These are phyloP conservation scores for Falco novaeseelandiae DNA, from an alignment of 2,797 vertebrate genomes.

Conservation along the genomic window DNA sequence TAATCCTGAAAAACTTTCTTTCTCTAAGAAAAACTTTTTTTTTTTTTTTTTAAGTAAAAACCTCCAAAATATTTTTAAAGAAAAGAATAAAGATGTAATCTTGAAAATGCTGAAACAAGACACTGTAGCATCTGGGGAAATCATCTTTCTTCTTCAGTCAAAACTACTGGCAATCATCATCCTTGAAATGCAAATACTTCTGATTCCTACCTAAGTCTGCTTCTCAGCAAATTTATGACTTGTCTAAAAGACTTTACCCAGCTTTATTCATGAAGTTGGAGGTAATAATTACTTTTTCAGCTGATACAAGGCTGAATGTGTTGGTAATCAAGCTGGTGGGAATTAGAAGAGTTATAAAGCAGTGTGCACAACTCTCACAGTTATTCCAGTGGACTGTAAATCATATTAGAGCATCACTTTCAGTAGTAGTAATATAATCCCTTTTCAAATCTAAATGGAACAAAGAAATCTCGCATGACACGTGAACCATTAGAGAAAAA, in stretches of 20 bases:
- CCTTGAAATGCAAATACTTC: slow-evolving; percentile 45
- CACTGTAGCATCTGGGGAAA: slow-evolving; percentile 47
- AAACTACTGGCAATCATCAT: slow-evolving; percentile 41
- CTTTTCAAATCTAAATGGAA: neutral
- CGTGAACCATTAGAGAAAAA: neutral
- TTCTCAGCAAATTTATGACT: slow-evolving; percentile 46
- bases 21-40: neutral
- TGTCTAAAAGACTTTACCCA: neutral
- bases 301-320: neutral
- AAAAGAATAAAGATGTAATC: slow-evolving; percentile 20
- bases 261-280: neutral
- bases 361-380: neutral
- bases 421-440: neutral
- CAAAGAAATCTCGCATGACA: neutral
- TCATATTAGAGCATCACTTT: neutral
- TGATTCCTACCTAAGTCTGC: neutral
- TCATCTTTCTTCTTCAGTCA: slow-evolving; percentile 46
- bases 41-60: neutral
- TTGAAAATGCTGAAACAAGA: slow-evolving; percentile 51
- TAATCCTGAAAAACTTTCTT: neutral
- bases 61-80: slow-evolving; percentile 1
- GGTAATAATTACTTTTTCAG: slow-evolving; percentile 34
- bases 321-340: neutral
- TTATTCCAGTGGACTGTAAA: neutral
- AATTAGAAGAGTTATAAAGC: slow-evolving; percentile 14